Evolutionary conservation across 1,140 invertebrate species (phyloP).

Genomic region (Apis laboriosa): DNA sequence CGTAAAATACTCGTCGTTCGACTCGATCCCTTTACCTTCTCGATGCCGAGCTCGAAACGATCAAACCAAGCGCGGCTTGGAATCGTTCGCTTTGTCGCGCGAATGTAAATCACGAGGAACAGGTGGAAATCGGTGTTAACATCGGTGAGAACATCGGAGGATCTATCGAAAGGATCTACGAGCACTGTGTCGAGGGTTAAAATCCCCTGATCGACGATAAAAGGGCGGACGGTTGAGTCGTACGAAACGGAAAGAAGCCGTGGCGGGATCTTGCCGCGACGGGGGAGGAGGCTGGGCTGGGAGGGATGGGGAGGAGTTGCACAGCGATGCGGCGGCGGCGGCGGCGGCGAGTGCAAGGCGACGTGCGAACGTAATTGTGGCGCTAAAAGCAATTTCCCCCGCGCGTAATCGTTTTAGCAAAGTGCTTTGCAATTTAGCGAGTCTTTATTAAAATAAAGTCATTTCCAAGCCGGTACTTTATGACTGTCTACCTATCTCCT

Average conservation of each 20-base stretch:
- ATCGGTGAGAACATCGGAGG: neutral
- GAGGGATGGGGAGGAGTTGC: too few species aligned
- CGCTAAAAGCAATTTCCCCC: constrained; percentile 64
- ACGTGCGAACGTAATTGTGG: constrained; percentile 48
- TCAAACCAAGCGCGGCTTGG: too few species aligned
- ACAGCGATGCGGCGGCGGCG: too few species aligned
- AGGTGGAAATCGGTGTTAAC: constrained; percentile 30
- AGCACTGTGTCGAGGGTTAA: neutral
- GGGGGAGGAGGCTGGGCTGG: too few species aligned
- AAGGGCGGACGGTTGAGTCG: neutral
- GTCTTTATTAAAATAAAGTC: constrained; percentile 60
- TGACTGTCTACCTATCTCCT: neutral
- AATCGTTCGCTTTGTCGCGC: neutral
- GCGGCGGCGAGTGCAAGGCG: neutral
- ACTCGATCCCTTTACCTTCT: neutral
- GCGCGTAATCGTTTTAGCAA: constrained; percentile 60
- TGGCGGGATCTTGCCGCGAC: neutral
- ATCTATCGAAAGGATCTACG: neutral
- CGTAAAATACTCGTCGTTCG: neutral
- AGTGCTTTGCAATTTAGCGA: constrained; percentile 68
- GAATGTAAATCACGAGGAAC: constrained; percentile 8
- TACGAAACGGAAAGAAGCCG: constrained; percentile 31
- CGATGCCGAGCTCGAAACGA: neutral
- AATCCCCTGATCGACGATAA: constrained; percentile 28
- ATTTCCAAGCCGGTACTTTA: constrained; percentile 34